Percentiles rank a stretch among this genome's conserved stretches.
Evolutionary conservation across 1,140 invertebrate genomes (phyloP).

Genomic region (Bombus soroeensis): DNA sequence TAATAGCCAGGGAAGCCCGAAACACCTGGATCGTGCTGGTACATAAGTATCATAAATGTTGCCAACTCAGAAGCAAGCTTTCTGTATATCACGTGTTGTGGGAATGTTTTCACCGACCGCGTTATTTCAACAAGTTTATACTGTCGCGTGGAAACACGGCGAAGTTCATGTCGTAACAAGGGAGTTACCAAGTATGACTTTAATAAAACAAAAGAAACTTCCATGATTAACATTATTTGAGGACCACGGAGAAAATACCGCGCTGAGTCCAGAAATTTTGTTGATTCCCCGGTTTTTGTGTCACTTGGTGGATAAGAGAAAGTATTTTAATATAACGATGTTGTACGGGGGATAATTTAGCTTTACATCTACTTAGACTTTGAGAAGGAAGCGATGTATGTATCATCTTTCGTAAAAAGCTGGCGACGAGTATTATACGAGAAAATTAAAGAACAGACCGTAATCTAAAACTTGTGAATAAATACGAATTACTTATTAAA

Average conservation of each 20-base stretch:
- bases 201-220: not conserved
- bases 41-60: conserved; percentile 42
- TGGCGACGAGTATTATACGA: too few species aligned
- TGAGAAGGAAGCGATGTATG: too few species aligned
- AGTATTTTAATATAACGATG: too few species aligned
- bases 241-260: too few species aligned
- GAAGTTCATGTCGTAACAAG: not conserved
- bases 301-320: not conserved
- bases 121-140: conserved; percentile 10
- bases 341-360: too few species aligned
- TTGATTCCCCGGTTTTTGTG: not conserved
- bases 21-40: conserved; percentile 6
- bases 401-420: too few species aligned
- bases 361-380: too few species aligned
- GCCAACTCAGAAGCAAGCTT: conserved; percentile 7
- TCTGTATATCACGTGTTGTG: not conserved
- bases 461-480: too few species aligned
- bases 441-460: too few species aligned
- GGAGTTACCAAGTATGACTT: not conserved
- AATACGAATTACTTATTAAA: too few species aligned
- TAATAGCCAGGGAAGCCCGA: conserved; percentile 25
- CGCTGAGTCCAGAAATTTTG: too few species aligned
- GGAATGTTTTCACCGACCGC: not conserved
- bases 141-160: not conserved
- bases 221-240: not conserved